A percentile compares a stretch with the other conserved stretches of the same genome.
phyloP scores from a whole-genome alignment of 2,113 vertebrate species.

The Montifringilla adamsi region DNA sequence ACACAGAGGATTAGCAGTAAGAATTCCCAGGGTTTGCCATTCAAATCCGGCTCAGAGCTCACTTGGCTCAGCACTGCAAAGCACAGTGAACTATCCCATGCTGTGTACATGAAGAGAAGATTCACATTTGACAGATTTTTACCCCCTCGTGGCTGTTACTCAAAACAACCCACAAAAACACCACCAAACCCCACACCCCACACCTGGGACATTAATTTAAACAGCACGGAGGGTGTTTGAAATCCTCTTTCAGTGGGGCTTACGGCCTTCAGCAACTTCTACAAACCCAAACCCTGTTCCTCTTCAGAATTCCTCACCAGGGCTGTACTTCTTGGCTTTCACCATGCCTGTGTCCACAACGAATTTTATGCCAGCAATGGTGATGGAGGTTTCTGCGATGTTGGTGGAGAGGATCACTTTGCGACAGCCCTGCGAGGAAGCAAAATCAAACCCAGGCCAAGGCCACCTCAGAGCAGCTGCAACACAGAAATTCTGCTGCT shows the following conservation, averaged over 20 bases:
- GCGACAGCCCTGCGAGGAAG: constrained; percentile 82
- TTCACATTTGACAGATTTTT: background rate
- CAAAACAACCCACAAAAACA: background rate
- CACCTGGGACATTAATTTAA: background rate
- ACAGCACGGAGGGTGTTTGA: background rate
- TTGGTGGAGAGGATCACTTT: constrained; percentile 97
- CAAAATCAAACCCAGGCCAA: background rate
- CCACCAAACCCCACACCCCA: background rate
- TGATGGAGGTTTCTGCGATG: constrained; percentile 96
- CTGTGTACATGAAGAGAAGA: background rate
- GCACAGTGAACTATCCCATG: background rate
- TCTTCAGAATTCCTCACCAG: constrained; percentile 76
- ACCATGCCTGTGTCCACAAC: constrained; percentile 98
- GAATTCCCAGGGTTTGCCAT: background rate
- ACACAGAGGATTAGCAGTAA: background rate
- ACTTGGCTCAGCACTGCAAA: background rate
- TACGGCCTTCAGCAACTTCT: background rate
- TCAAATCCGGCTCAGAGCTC: background rate
- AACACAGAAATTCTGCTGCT: background rate
- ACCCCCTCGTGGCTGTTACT: background rate
- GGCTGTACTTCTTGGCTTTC: constrained; percentile 94
- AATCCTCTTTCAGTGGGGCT: background rate
- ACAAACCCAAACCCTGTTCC: background rate
- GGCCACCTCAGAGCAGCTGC: background rate
- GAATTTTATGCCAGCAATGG: constrained; percentile 92